Percentiles rank a stretch among this genome's conserved stretches.
Evolutionary conservation across 2,113 vertebrate genomes (phyloP).

Genomic region (Ptychochromis oligacanthus): DNA sequence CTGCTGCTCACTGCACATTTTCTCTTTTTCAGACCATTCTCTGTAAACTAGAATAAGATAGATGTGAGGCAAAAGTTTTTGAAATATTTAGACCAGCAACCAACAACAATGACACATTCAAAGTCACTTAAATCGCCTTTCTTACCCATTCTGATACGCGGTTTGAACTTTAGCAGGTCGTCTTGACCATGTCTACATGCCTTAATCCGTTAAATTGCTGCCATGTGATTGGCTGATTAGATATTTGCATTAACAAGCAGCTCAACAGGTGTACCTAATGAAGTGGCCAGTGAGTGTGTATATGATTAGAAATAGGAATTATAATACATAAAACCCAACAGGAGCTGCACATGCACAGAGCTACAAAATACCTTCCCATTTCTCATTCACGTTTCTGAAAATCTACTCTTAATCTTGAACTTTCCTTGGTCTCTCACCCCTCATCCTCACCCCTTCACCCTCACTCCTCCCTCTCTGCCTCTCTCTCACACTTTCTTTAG

Average conservation of each 20-base stretch:
- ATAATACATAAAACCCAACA: background rate
- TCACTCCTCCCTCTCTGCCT: background rate
- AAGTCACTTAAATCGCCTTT: no score
- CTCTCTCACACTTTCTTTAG: constrained; percentile 19
- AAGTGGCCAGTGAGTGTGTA: background rate
- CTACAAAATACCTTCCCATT: background rate
- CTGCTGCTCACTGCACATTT: background rate
- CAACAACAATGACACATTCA: background rate
- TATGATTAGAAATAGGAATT: background rate
- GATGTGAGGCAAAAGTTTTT: background rate
- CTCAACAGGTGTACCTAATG: background rate
- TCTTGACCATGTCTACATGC: background rate
- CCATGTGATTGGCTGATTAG: background rate
- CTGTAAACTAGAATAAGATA: constrained; percentile 1
- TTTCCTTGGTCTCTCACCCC: constrained; percentile 5
- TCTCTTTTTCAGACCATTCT: background rate
- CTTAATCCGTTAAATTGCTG: no score
- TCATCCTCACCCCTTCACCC: background rate
- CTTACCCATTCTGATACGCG: background rate
- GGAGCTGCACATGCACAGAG: background rate
- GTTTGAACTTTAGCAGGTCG: background rate
- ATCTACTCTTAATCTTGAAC: background rate
- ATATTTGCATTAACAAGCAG: background rate
- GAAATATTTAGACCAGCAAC: background rate
- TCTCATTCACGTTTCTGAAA: background rate